Evolutionary conservation across 2,113 vertebrate genomes (phyloP), one percentile per base, ranked within the genome.

Genomic region (Monopterus albus): DNA sequence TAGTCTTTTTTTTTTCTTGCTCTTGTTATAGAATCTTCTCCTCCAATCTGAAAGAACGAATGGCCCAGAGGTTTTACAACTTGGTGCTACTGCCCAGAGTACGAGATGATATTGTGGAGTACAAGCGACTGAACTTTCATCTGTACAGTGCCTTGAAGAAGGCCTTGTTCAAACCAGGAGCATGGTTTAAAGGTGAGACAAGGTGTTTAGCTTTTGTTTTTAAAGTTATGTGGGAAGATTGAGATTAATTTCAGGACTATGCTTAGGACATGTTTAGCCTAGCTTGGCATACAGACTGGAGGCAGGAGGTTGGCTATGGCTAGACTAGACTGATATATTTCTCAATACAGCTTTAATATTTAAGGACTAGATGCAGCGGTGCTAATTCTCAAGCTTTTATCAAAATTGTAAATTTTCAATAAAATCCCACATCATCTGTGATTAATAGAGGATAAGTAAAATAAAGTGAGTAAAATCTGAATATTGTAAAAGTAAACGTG

Each of bases 31-130:
- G 98, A 91, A 98, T 98, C 60, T 99, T 99, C 81, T 94, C 97
- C 1, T 98, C 97, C 15, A 99, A 98, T 86, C 91, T 99, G 72
- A 97, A 98, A 73, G 97, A 99, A 75, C 92, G 94, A 64, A 99
- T 99, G 97, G 98, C 97, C 1, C 98, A 99, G 89, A 89, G 97
- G 3, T 99, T 98, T 91, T 98, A 95, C 81, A 99, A 98, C 86
- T 89, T 99, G 61, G 96, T 99, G 59, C 90, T 99, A 85, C 94
- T 99, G 43, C 98, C 97, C 0, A 91, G 97, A 17, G 68, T 99
- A 17, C 90, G 96, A 36, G 98, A 98, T 23, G 97, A 99, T 85
- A 97, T 99, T 0, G 90, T 95, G 0, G 97, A 99, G 73, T 99
- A 98, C 72, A 99, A 99, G 59, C 84, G 89, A 29, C 97, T 99